phyloP scores from a whole-genome alignment of 35 echinoderm and acorn worm species.

The Holothuria glaberrima region DNA sequence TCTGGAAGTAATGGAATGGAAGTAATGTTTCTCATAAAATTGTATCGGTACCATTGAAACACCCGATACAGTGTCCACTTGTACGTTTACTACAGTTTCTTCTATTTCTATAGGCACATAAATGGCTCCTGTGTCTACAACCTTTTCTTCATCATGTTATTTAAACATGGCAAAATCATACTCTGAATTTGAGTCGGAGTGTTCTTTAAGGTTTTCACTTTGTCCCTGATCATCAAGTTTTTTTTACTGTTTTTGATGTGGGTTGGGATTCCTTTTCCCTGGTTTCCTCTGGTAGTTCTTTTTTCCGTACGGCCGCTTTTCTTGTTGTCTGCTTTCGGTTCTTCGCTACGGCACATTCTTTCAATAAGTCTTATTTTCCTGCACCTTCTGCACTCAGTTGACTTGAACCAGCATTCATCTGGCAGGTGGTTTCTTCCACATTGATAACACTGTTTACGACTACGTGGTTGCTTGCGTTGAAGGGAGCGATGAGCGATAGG shows the following conservation, averaged over 20 bases:
- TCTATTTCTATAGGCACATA: conserved; percentile 15
- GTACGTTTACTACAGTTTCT: conserved; percentile 9
- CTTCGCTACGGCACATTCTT: not conserved
- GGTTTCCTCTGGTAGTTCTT: too few relatives aligned
- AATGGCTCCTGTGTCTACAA: not conserved
- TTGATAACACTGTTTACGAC: not conserved
- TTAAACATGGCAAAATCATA: too few relatives aligned
- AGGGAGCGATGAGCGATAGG: too few relatives aligned
- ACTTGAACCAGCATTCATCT: conserved; percentile 6
- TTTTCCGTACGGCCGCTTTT: not conserved
- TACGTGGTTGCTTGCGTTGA: not conserved
- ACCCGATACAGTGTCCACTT: conserved; percentile 47
- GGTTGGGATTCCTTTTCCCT: too few relatives aligned
- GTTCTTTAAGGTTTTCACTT: not conserved
- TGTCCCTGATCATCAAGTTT: not conserved
- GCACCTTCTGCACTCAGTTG: not conserved
- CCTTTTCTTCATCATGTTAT: too few relatives aligned
- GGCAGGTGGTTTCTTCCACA: not conserved
- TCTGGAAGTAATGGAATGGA: too few relatives aligned
- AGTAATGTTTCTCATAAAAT: too few relatives aligned
- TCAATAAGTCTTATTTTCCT: not conserved
- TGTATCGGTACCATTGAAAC: not conserved
- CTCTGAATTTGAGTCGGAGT: not conserved
- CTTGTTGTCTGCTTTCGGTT: not conserved
- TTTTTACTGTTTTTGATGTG: not conserved